Evolutionary conservation across 2,113 vertebrate genomes (phyloP).

Genomic region (Campylomormyrus numenius): DNA sequence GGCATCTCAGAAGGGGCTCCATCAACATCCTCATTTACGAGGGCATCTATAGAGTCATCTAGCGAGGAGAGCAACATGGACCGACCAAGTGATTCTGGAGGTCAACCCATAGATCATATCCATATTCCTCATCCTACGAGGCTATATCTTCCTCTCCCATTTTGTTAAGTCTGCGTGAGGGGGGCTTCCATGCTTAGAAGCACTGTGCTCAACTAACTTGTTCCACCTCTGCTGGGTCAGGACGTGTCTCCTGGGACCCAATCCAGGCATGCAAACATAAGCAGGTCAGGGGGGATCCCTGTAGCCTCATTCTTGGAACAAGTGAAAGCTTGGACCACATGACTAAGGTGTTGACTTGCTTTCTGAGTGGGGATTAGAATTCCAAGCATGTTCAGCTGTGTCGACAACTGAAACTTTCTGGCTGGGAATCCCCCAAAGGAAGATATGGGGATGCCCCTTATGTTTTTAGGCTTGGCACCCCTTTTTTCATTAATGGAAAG

Average conservation of each 20-base stretch:
- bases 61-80: no score
- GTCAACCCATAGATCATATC: no score
- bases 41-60: no score
- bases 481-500: no score
- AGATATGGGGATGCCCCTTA: not conserved
- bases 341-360: not conserved
- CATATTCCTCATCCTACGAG: no score
- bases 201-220: not conserved
- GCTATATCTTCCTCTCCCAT: no score
- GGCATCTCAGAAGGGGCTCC: no score
- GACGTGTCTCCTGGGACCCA: not conserved
- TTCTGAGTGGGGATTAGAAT: not conserved
- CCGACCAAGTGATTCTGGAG: no score
- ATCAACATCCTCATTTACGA: no score
- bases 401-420: not conserved
- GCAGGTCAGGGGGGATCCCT: not conserved
- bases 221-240: not conserved
- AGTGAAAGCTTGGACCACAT: not conserved
- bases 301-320: not conserved
- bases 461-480: no score
- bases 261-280: not conserved
- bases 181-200: not conserved
- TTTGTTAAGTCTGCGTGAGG: no score
- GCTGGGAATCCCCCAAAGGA: not conserved
- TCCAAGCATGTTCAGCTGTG: not conserved